These are phyloP conservation scores for Crocidura indochinensis DNA, from an alignment of 2,797 vertebrate species.

Conservation along the genomic window DNA sequence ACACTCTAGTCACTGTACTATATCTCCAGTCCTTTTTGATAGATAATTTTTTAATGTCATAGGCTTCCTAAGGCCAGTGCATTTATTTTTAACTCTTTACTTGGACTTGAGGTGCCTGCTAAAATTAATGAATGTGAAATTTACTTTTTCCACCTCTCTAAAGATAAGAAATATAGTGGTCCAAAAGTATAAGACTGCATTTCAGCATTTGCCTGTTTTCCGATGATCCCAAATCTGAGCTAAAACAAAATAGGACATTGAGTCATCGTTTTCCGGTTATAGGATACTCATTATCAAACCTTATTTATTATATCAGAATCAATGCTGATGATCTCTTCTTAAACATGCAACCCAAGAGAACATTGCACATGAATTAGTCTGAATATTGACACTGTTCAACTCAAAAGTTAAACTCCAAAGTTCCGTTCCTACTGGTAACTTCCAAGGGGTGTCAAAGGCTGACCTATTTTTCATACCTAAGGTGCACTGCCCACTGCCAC, in stretches of 20 bases:
- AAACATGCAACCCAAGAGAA: not conserved
- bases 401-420: not conserved
- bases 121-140: not conserved
- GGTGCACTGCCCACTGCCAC: too few relatives aligned
- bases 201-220: not conserved
- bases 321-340: not conserved
- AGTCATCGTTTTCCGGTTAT: not conserved
- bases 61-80: not conserved
- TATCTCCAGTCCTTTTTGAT: not conserved
- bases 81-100: conserved; percentile 27
- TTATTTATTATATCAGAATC: not conserved
- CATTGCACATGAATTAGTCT: not conserved
- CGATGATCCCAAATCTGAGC: not conserved
- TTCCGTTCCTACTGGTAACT: not conserved
- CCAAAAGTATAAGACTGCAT: not conserved
- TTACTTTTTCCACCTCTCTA: not conserved
- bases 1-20: too few relatives aligned
- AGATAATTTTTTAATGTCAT: conserved; percentile 30
- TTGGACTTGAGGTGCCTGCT: not conserved
- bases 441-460: not conserved
- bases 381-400: not conserved
- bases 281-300: not conserved
- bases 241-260: not conserved
- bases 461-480: not conserved
- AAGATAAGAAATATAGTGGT: not conserved